Evolutionary conservation across 2,113 vertebrate species (phyloP), one percentile per base, ranked within the genome.

Genomic region (Chunga burmeisteri): DNA sequence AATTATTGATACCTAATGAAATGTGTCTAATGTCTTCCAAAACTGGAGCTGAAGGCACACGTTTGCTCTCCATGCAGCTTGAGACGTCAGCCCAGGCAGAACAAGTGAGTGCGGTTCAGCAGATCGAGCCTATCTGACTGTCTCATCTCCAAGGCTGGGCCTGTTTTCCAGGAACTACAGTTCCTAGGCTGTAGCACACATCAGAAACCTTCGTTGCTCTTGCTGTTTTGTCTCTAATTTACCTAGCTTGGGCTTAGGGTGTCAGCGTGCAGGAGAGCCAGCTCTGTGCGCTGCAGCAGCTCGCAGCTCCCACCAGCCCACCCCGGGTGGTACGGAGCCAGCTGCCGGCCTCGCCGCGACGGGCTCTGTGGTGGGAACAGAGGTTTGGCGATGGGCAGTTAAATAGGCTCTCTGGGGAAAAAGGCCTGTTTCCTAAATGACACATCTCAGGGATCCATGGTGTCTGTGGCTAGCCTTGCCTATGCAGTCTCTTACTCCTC

Each of bases 181-280:
- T 25, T 83, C 25, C 2, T 1, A 7, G 38, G 21, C 16, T 53
- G 44, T 20, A 16, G 9, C 49, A 66, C 27, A 4, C 1, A 1
- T 22, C 17, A 53, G 68, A 81, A 87, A 25, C 47, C 30, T 53
- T 11, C 0, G 0, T 49, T 0, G 0, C 16, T 61, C 27, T 38
- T 70, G 66, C 14, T 49, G 19, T 82, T 71, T 42, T 40, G 29
- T 50, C 27, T 73, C 47, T 0, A 26, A 0, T 4, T 32, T 32
- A 3, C 20, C 50, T 14, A 9, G 16, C 42, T 58, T 14, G 3
- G 55, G 55, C 29, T 59, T 21, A 7, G 46, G 34, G 2, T 23
- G n/a, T 34, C 7, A 2, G 90, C 1, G 0, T 3, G 16, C 15
- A 25, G 67, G 1, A 1, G 77, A 36, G 56, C 9, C 0, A 0